Conservation (phyloP, 2,113 vertebrate genomes). For the Amia ocellicauda region DNA sequence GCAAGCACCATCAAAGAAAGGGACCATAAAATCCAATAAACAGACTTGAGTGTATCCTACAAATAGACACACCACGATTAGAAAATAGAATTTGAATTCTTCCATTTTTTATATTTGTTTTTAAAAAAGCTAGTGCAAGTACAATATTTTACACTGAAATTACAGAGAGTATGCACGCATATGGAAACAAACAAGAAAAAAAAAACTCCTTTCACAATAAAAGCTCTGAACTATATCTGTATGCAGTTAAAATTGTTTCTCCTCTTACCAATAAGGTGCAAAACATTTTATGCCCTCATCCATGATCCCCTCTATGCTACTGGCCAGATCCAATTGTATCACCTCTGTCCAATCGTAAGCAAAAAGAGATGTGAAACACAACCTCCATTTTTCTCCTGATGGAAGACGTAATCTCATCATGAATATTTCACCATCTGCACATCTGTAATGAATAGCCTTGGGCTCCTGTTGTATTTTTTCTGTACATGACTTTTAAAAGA, state of each 20-base stretch:
- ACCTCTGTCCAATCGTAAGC: constrained; percentile 49
- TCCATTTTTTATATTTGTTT: constrained; percentile 84
- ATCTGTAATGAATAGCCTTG: not conserved
- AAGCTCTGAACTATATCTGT: constrained; percentile 83
- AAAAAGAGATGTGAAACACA: constrained; percentile 54
- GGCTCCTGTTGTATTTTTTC: constrained; percentile 1
- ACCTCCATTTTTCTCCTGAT: constrained; percentile 68
- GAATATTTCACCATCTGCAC: constrained; percentile 20
- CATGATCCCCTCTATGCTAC: constrained; percentile 55
- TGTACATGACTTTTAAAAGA: constrained; percentile 2
- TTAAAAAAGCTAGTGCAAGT: constrained; percentile 95
- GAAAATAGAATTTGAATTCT: constrained; percentile 93
- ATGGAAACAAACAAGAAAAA: constrained; percentile 66
- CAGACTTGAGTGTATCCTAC: constrained; percentile 90
- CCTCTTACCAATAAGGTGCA: constrained; percentile 84
- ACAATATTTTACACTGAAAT: constrained; percentile 96
- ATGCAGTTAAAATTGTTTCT: constrained; percentile 73
- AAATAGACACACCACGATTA: constrained; percentile 94
- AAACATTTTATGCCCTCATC: constrained; percentile 78
- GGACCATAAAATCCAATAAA: constrained; percentile 96
- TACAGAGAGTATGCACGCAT: constrained; percentile 93
- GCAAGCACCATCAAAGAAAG: constrained; percentile 97
- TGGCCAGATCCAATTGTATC: constrained; percentile 65
- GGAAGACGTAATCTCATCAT: constrained; percentile 79
- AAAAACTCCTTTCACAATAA: constrained; percentile 82